Evolutionary conservation across 2,888 invertebrate genomes (phyloP).

Genomic region (Habrosyne pyritoides): DNA sequence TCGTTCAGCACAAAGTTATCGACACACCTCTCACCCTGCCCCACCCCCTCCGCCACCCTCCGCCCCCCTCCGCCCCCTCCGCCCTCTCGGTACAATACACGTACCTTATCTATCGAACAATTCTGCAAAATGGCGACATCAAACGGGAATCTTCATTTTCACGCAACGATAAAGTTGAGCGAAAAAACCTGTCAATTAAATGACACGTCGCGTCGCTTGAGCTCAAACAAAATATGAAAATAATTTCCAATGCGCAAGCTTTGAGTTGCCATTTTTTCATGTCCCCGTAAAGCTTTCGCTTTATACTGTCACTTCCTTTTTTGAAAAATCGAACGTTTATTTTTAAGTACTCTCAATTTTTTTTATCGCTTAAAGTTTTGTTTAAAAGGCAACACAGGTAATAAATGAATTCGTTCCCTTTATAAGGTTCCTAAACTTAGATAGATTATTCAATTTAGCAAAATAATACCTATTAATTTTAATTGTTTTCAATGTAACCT

Average conservation of each 20-base stretch:
- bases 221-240: neutral
- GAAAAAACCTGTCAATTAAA: slow-evolving; percentile 2
- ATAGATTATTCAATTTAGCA: no score
- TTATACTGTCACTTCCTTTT: neutral
- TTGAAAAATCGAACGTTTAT: no score
- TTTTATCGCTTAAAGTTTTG: no score
- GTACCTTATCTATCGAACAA: neutral
- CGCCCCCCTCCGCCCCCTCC: neutral
- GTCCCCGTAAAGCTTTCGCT: neutral
- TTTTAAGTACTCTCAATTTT: neutral
- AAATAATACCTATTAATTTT: no score
- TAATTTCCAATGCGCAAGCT: neutral
- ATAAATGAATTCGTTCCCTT: no score
- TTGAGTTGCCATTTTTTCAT: neutral
- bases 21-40: neutral
- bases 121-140: neutral
- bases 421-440: no score
- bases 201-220: neutral
- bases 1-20: neutral
- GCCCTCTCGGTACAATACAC: neutral
- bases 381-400: no score
- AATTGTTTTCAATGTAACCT: no score
- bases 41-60: neutral
- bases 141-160: neutral
- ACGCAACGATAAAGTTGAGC: neutral